Conservation (phyloP, 1,140 invertebrate species). For the Metopolophium dirhodum region DNA sequence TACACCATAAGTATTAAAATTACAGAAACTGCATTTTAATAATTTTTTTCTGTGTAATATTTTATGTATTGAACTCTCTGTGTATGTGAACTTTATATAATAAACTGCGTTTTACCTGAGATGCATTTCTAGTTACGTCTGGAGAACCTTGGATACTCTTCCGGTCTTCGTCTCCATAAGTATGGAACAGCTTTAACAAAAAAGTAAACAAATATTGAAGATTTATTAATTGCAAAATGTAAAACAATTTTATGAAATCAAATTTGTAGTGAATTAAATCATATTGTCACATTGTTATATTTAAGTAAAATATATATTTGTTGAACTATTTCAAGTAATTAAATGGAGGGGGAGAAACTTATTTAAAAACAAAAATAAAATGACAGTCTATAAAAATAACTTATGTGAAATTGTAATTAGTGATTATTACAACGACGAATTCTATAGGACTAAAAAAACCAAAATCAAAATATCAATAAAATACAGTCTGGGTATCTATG, state of each 20-base stretch:
- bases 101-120: slow-evolving; percentile 34
- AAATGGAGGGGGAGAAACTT: no score
- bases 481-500: no score
- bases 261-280: not conserved
- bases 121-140: slow-evolving; percentile 59
- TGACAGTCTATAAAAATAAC: no score
- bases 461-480: no score
- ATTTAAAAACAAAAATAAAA: not conserved
- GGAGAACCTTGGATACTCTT: slow-evolving; percentile 62
- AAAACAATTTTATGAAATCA: not conserved
- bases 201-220: slow-evolving; percentile 50
- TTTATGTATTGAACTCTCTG: not conserved
- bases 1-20: slow-evolving; percentile 8
- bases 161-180: slow-evolving; percentile 71
- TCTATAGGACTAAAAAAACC: no score
- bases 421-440: no score
- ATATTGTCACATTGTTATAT: not conserved
- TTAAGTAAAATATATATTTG: not conserved
- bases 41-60: not conserved
- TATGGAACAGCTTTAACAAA: slow-evolving; percentile 68
- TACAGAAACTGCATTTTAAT: slow-evolving; percentile 7
- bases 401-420: not conserved
- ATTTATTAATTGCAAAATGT: not conserved
- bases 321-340: no score
- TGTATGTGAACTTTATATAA: not conserved